These are phyloP conservation scores for Hypena proboscidalis DNA, from an alignment of 2,888 invertebrate genomes.

Conservation along the genomic window DNA sequence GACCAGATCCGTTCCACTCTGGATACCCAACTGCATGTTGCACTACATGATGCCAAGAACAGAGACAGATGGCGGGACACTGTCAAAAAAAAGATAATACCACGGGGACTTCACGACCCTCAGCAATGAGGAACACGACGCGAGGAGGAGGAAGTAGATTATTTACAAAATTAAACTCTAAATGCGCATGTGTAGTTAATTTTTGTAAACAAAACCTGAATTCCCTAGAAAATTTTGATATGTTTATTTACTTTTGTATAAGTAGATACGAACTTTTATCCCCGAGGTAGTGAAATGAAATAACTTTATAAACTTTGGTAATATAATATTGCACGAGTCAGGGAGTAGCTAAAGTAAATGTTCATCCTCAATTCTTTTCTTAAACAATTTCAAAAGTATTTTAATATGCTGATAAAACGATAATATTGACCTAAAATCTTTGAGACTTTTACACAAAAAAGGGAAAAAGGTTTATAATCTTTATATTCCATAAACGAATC, in stretches of 20 bases:
- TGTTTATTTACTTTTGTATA: slow-evolving; percentile 51
- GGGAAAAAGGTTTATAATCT: neutral
- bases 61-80: no score
- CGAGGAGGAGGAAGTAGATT: no score
- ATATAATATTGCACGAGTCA: slow-evolving; percentile 60
- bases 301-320: slow-evolving; percentile 64
- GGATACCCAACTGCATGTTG: no score
- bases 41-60: no score
- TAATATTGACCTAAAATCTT: slow-evolving; percentile 18
- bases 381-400: slow-evolving; percentile 62
- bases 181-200: no score
- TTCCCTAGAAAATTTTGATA: slow-evolving; percentile 22
- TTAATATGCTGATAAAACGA: slow-evolving; percentile 53
- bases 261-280: slow-evolving; percentile 55
- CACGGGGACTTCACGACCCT: no score
- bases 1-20: no score
- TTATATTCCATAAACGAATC: neutral
- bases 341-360: slow-evolving; percentile 61
- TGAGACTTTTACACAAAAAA: neutral
- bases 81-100: no score
- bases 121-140: no score
- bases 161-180: no score
- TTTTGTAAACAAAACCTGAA: no score
- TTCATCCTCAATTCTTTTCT: slow-evolving; percentile 56
- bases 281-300: slow-evolving; percentile 64